Evolutionary conservation across 2,113 vertebrate genomes (phyloP), one percentile per base, ranked within the genome.

Genomic region (Otus sunia): DNA sequence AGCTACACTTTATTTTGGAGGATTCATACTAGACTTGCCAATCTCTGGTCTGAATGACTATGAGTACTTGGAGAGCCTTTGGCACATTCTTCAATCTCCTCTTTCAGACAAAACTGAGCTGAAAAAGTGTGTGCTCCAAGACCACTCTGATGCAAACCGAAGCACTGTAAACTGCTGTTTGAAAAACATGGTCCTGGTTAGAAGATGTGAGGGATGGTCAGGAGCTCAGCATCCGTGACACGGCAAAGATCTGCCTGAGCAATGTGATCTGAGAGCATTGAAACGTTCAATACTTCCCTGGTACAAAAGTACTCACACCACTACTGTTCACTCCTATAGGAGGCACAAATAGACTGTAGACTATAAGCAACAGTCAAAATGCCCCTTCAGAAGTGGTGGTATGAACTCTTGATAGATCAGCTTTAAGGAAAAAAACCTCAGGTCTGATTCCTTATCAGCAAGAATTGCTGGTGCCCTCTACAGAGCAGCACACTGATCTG

Each of bases 221-320:
- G 75, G 41, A 43, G 27, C 11, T 60, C 81, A 36, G 27, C 9
- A 3, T 27, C 45, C 36, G 12, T 53, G 56, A 14, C 27, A 8
- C 15, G 21, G 39, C 63, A 63, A 80, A 76, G 17, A 29, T 32
- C 53, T 73, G 34, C 43, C 36, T 36, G 36, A 32, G 12, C 29
- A 53, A 14, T 3, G 7, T 0, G 0, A 25, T 14, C 45, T 3
- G 14, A 66, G n/a, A 32, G 10, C 59, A 12, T 3, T 3, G 2
- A 75, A 75, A 13, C 15, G 41, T 26, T 86, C 1, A 1, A 1
- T 29, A 11, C 58, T 81, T 74, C 30, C 37, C 66, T 68, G 49
- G 9, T 49, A 21, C 63, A 67, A 29, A 84, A 77, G 26, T 67
- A 60, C 20, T 41, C 20, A 6, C 22, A 39, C 12, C 16, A 27